Percentiles rank a stretch among this genome's conserved stretches.
Conservation (phyloP, 2,888 invertebrate species). For the Polymixis flavicincta region DNA sequence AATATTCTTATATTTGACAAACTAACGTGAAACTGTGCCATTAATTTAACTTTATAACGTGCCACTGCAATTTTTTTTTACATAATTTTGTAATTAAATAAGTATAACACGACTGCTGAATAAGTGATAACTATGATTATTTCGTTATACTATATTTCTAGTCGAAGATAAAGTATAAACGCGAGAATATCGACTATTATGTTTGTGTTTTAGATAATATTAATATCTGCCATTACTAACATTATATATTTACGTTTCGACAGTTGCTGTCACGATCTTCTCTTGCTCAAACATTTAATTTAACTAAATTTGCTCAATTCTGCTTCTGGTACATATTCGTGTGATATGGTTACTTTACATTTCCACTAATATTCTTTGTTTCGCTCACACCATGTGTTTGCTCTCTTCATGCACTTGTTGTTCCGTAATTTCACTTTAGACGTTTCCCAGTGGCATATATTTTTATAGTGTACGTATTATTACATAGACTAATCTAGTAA, state of each 20-base stretch:
- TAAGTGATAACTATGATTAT: constrained; percentile 88
- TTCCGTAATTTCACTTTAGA: constrained; percentile 76
- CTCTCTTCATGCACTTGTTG: constrained; percentile 74
- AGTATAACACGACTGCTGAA: constrained; percentile 89
- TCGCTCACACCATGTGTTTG: constrained; percentile 50
- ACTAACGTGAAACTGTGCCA: constrained; percentile 91
- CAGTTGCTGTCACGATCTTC: constrained; percentile 84
- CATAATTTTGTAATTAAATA: constrained; percentile 82
- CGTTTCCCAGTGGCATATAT: constrained; percentile 85
- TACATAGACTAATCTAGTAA: constrained; percentile 88
- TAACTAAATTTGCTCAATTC: constrained; percentile 89
- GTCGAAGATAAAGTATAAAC: constrained; percentile 85
- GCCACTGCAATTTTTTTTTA: constrained; percentile 88
- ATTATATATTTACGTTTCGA: constrained; percentile 77
- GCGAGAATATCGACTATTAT: constrained; percentile 84
- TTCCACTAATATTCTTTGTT: constrained; percentile 51
- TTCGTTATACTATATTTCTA: constrained; percentile 88
- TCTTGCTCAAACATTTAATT: constrained; percentile 88
- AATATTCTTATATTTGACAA: constrained; percentile 86
- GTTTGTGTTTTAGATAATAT: constrained; percentile 74
- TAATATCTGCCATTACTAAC: constrained; percentile 73
- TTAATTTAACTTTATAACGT: constrained; percentile 89
- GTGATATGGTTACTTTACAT: constrained; percentile 47
- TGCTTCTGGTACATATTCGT: constrained; percentile 72
- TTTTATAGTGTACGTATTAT: constrained; percentile 84